Base-by-base conservation (phyloP, 1,140 invertebrate genomes). In the Mamestra configurata region DNA sequence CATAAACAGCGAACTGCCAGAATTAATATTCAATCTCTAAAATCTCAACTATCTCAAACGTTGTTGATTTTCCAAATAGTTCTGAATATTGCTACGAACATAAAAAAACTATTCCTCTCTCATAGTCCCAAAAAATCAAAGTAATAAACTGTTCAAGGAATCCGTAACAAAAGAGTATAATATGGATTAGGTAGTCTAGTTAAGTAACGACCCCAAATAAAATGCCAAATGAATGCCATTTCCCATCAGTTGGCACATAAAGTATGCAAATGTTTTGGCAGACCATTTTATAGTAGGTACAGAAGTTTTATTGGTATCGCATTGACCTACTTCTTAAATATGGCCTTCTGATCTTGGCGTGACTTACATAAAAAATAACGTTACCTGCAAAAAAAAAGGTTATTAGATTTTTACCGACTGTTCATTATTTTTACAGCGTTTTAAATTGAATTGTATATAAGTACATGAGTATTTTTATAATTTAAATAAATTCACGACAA, bases 291-390 rank as follows among this genome's bases (percentile, higher is more conserved):
- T 35, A 31, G 13, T 11, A 35, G 5, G 4, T 24, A 35, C 15
- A 61, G n/a, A 35, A 24, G 10, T 35, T 59, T 59, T 61, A 35
- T 59, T 5, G 4, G n/a, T n/a, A 15, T 31, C 31, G 24, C 57
- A 61, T 61, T 61, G 57, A 61, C 57, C 57, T 61, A 35, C 11
- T 61, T 59, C 24, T 59, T 27, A 59, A 59, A 59, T 31, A 59
- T 24, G 13, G 6, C 7, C 27, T 59, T 31, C 5, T 0, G 22
- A 59, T 61, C 13, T 24, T 5, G 53, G 18, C 8, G 22, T 46
- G 43, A 46, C 15, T 46, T 13, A 55, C 22, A 55, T 24, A n/a
- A 53, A 24, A 53, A 55, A 24, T 27, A 55, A 24, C 3, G 53
- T 13, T 24, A 24, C 7, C n/a, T 53, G 22, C 10, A 53, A 24